A percentile compares a stretch with the other conserved stretches of the same genome.
Conservation (phyloP, 1,140 invertebrate genomes). For the Drosophila setifemur region DNA sequence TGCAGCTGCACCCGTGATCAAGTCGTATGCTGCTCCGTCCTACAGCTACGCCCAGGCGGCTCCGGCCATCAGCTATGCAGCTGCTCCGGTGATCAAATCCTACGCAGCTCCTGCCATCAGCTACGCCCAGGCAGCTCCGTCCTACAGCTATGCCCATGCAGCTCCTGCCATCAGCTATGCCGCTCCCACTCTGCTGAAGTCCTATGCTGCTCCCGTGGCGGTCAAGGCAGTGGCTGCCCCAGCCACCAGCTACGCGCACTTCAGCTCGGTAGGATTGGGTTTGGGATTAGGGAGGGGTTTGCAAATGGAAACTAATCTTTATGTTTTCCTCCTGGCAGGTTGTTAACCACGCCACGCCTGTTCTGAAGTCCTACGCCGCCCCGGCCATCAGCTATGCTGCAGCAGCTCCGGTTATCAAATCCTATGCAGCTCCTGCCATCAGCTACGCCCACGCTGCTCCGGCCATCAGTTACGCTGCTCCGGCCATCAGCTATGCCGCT, state of each 20-base stretch:
- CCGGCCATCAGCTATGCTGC: conserved; percentile 27
- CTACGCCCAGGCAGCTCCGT: conserved; percentile 49
- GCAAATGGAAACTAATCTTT: background rate
- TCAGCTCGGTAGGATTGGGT: conserved; percentile 61
- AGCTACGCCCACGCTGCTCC: conserved; percentile 39
- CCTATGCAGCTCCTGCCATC: conserved; percentile 47
- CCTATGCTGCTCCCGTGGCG: conserved; percentile 50
- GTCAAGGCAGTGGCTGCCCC: conserved; percentile 38
- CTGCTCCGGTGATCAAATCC: conserved; percentile 39
- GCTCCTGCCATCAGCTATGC: conserved; percentile 60
- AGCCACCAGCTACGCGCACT: too few species aligned
- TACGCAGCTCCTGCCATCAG: conserved; percentile 49
- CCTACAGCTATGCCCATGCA: conserved; percentile 52
- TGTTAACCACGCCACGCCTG: conserved; percentile 49
- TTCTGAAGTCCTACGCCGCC: conserved; percentile 42
- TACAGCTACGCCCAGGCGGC: conserved; percentile 36
- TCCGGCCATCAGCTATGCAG: conserved; percentile 22
- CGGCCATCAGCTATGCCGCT: conserved; percentile 32
- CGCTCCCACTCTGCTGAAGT: conserved; percentile 55
- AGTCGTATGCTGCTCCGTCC: conserved; percentile 50
- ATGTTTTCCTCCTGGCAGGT: conserved; percentile 23
- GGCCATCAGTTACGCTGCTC: conserved; percentile 51
- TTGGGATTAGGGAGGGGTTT: background rate
- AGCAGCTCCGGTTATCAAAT: conserved; percentile 34
- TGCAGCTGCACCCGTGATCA: conserved; percentile 49